A percentile compares a stretch with the other conserved stretches of the same genome.
Conservation (phyloP, 23 tunicate species). For the Styela clava region DNA sequence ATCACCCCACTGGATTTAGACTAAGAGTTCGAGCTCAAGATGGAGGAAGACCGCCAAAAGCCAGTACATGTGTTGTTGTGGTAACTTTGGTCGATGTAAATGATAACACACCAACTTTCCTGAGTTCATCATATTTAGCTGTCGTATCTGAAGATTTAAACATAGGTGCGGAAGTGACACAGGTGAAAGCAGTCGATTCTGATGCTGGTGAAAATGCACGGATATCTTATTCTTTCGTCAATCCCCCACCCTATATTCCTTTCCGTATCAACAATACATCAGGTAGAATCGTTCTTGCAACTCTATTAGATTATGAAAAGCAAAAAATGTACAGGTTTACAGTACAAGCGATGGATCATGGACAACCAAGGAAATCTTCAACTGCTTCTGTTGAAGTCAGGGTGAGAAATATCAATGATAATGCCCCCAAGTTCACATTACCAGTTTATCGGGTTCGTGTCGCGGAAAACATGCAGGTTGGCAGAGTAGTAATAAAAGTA, state of each 20-base stretch:
- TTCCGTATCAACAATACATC: conserved; percentile 53
- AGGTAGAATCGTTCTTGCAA: conserved; percentile 43
- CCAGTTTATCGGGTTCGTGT: conserved; percentile 29
- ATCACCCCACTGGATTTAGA: conserved; percentile 23
- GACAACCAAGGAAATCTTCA: conserved; percentile 14
- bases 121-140: conserved; percentile 23
- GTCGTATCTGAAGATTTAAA: conserved; percentile 37
- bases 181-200: conserved; percentile 55
- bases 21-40: conserved; percentile 66
- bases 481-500: conserved; percentile 29
- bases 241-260: neutral
- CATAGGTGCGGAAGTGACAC: conserved; percentile 18
- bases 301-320: conserved; percentile 61
- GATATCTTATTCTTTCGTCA: conserved; percentile 49
- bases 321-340: conserved; percentile 39
- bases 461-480: conserved; percentile 44
- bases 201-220: conserved; percentile 45
- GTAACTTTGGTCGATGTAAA: conserved; percentile 56
- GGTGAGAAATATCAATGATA: conserved; percentile 73
- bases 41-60: conserved; percentile 51
- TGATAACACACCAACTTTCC: conserved; percentile 70
- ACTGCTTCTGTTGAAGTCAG: conserved; percentile 39
- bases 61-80: conserved; percentile 39
- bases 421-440: conserved; percentile 58
- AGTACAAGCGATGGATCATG: conserved; percentile 69